Percentiles rank a stretch among this genome's conserved stretches.
phyloP scores from a whole-genome alignment of 2,797 vertebrate species.

The Lacerta agilis region DNA sequence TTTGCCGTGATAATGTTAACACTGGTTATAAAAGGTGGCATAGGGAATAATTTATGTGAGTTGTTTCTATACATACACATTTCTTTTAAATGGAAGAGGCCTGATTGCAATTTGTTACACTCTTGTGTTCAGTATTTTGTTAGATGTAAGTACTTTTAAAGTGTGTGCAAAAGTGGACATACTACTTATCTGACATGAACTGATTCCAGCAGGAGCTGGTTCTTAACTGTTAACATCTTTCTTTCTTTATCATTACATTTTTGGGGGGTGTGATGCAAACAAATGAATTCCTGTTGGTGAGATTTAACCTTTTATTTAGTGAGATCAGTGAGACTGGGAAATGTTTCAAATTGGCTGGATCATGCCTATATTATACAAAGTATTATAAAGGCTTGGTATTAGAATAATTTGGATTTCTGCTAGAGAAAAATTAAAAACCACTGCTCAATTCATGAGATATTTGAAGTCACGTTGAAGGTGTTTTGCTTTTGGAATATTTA shows the following conservation, averaged over 20 bases:
- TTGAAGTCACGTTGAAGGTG: neutral
- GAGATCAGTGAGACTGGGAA: neutral
- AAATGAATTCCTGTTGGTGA: neutral
- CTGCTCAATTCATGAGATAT: neutral
- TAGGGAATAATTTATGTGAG: neutral
- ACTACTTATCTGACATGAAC: slow-evolving; percentile 12
- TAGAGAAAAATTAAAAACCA: neutral
- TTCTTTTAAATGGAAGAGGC: neutral
- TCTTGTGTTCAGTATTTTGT: neutral
- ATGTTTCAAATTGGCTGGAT: neutral
- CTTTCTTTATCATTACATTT: neutral
- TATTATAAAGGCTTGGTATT: neutral
- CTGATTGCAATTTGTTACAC: neutral
- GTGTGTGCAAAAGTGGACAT: neutral
- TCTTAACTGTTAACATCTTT: neutral
- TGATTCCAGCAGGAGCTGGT: neutral
- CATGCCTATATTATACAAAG: neutral
- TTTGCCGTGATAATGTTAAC: neutral
- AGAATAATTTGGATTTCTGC: neutral
- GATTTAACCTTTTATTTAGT: neutral
- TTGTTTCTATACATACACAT: neutral
- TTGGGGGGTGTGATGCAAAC: neutral
- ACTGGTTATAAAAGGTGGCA: neutral
- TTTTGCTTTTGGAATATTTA: slow-evolving; percentile 14
- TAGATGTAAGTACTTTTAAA: neutral